phyloP scores from a whole-genome alignment of 2,113 vertebrate genomes.

The Spheniscus mendiculus region DNA sequence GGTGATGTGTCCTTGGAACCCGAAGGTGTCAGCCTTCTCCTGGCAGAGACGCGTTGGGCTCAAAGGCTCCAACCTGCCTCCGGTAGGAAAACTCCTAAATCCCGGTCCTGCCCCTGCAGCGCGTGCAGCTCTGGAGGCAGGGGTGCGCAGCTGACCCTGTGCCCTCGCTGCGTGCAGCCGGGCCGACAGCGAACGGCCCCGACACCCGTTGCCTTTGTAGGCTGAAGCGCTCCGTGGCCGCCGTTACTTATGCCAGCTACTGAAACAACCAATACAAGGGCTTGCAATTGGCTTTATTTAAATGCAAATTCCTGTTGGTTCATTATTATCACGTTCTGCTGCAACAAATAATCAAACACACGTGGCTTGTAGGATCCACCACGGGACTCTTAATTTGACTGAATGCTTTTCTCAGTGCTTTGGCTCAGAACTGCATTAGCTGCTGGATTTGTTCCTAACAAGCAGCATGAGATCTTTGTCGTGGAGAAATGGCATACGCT shows the following conservation, averaged over 20 bases:
- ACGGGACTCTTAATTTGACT: neutral
- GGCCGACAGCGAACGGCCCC: fast-evolving
- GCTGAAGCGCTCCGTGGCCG: fast-evolving
- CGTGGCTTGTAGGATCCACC: neutral
- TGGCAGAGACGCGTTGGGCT: fast-evolving
- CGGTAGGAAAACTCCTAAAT: neutral
- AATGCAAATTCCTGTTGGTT: neutral
- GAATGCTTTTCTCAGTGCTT: neutral
- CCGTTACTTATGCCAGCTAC: fast-evolving
- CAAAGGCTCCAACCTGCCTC: neutral
- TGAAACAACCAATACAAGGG: neutral
- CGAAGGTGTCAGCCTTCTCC: fast-evolving
- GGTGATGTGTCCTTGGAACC: neutral
- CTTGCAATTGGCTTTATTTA: neutral
- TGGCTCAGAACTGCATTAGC: neutral
- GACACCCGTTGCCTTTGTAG: neutral
- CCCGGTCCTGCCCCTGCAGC: neutral
- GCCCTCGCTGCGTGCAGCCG: neutral
- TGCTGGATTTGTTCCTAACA: constrained; percentile 26
- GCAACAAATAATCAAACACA: neutral
- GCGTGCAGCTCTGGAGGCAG: neutral
- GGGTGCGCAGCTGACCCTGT: neutral
- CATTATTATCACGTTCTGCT: neutral
- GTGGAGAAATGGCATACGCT: neutral
- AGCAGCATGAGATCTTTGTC: constrained; percentile 23